Conservation (phyloP, 2,113 vertebrate genomes). For the Zosterops pallidus region DNA sequence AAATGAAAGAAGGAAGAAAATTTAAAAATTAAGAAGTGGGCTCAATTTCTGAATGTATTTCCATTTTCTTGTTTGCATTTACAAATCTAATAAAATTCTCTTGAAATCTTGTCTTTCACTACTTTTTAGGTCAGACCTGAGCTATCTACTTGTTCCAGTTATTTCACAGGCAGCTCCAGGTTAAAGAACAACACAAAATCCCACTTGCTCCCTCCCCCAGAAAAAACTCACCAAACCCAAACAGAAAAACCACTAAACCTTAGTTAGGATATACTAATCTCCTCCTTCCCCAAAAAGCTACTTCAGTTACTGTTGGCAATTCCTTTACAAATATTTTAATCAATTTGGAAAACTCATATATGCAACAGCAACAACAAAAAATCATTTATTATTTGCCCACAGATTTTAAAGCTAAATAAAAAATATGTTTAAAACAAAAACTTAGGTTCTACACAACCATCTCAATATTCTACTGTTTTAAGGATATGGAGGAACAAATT, state of each 20-base stretch:
- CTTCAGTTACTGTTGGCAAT: background rate
- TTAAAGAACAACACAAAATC: background rate
- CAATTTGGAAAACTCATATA: background rate
- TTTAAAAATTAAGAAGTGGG: background rate
- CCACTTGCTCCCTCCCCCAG: fast-evolving
- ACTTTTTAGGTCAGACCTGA: background rate
- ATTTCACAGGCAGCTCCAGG: background rate
- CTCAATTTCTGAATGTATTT: background rate
- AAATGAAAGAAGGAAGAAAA: background rate
- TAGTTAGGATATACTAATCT: background rate
- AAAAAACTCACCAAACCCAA: background rate
- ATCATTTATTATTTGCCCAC: background rate
- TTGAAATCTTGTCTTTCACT: background rate
- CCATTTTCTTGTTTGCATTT: background rate
- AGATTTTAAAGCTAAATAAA: background rate
- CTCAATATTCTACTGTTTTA: background rate
- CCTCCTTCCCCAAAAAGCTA: background rate
- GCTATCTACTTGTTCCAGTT: background rate
- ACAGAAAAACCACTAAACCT: too few species aligned
- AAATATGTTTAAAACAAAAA: background rate
- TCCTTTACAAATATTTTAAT: background rate
- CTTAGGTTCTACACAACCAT: background rate
- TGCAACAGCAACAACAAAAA: background rate
- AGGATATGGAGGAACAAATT: background rate
- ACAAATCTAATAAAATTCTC: background rate